Evolutionary conservation across 2,888 invertebrate species (phyloP).

Genomic region (Girardia tigrina): DNA sequence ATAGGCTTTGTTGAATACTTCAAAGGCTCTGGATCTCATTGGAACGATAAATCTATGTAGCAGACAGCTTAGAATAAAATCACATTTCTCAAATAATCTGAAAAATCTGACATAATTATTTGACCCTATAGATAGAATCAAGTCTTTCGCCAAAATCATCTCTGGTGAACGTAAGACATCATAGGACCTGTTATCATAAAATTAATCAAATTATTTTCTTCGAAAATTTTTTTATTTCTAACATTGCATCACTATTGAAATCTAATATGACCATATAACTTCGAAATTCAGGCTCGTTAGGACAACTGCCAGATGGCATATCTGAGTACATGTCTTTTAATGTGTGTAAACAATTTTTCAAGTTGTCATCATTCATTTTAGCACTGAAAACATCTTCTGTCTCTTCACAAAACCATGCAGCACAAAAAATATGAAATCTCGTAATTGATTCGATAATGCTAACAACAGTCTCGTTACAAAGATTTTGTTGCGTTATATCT

Average conservation of each 20-base stretch:
- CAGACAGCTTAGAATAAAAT: constrained; percentile 73
- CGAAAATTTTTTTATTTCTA: constrained; percentile 43
- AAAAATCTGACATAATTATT: constrained; percentile 85
- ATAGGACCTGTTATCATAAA: no score
- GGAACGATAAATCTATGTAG: constrained; percentile 76
- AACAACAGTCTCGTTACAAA: constrained; percentile 69
- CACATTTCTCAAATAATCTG: constrained; percentile 59
- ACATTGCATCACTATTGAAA: constrained; percentile 66
- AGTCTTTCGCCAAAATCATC: constrained; percentile 62
- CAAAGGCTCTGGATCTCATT: constrained; percentile 65
- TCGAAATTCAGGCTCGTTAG: constrained; percentile 79
- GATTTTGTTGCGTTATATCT: constrained; percentile 87
- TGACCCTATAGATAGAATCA: constrained; percentile 69
- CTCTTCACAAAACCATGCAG: constrained; percentile 72
- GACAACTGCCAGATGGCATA: constrained; percentile 58
- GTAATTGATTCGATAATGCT: constrained; percentile 60
- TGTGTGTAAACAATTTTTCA: constrained; percentile 88
- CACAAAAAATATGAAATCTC: constrained; percentile 88
- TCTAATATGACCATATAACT: constrained; percentile 82
- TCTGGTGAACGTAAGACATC: constrained; percentile 64
- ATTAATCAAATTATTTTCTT: no score
- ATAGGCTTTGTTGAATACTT: constrained; percentile 65
- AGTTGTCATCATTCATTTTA: constrained; percentile 70
- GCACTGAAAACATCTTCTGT: constrained; percentile 77
- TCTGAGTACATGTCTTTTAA: constrained; percentile 89